These are phyloP conservation scores for Lucifuga dentata DNA, from an alignment of 2,113 vertebrate species.

Conservation along the genomic window DNA sequence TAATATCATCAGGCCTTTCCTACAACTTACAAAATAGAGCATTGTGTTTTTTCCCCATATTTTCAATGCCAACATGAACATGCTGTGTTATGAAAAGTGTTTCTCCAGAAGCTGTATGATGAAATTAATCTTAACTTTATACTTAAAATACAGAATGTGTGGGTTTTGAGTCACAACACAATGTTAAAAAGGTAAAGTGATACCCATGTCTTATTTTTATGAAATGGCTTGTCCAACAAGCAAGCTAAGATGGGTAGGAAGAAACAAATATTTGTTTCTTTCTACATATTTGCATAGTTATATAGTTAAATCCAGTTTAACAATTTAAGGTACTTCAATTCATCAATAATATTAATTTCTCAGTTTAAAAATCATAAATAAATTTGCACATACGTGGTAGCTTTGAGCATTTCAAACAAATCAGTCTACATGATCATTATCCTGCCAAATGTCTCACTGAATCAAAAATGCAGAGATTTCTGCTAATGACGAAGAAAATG, in stretches of 20 bases:
- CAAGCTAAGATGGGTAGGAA: too few species aligned
- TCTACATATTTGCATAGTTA: too few species aligned
- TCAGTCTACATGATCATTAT: not conserved
- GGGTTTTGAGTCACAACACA: slow-evolving; percentile 7
- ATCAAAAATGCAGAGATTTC: slow-evolving; percentile 2
- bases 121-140: not conserved
- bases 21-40: slow-evolving; percentile 35
- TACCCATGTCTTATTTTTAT: not conserved
- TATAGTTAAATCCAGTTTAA: too few species aligned
- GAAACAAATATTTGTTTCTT: too few species aligned
- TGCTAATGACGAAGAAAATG: not conserved
- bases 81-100: slow-evolving; percentile 18
- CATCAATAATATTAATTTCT: not conserved
- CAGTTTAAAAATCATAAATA: not conserved
- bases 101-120: not conserved
- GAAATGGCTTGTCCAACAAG: too few species aligned
- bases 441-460: slow-evolving; percentile 4
- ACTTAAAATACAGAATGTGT: not conserved
- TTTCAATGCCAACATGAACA: slow-evolving; percentile 20
- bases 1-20: slow-evolving; percentile 53
- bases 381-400: too few species aligned
- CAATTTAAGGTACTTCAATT: not conserved
- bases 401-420: not conserved
- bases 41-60: slow-evolving; percentile 16
- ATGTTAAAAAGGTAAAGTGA: not conserved